A percentile compares a stretch with the other conserved stretches of the same genome.
Conservation (phyloP, 2,113 vertebrate species). For the Atlantisia rogersi region DNA sequence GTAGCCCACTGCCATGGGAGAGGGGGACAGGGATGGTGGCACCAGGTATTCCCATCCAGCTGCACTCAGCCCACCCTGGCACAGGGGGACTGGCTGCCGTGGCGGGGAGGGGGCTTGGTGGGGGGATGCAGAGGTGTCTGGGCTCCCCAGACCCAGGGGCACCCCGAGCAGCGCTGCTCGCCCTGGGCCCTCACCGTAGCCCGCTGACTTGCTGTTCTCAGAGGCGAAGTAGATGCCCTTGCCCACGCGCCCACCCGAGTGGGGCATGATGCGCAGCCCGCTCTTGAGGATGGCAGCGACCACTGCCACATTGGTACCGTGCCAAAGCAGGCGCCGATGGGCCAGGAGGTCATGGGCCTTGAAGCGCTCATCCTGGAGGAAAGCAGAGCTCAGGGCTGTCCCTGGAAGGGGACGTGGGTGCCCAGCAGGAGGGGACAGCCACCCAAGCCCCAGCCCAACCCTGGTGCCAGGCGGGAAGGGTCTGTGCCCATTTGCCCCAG, state of each 20-base stretch:
- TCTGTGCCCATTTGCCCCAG: accelerated
- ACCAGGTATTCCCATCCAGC: background rate
- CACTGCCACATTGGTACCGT: conserved; percentile 88
- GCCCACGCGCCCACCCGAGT: conserved; percentile 88
- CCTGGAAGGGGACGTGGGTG: accelerated
- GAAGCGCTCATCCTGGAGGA: conserved; percentile 79
- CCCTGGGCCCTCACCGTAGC: conserved; percentile 79
- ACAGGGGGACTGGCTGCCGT: background rate
- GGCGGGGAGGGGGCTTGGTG: background rate
- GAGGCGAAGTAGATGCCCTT: conserved; percentile 91
- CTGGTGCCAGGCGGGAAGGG: background rate
- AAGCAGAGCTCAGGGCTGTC: background rate
- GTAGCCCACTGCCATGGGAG: conserved; percentile 66
- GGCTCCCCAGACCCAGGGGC: background rate
- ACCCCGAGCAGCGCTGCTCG: background rate
- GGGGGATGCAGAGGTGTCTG: accelerated
- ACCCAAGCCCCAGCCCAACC: background rate
- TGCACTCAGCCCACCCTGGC: background rate
- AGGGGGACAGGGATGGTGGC: background rate
- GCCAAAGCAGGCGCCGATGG: conserved; percentile 90
- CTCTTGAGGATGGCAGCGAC: conserved; percentile 90
- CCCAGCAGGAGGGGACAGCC: background rate
- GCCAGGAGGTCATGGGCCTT: conserved; percentile 74
- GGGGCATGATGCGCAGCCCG: conserved; percentile 91
- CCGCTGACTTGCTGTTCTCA: conserved; percentile 87